Base-by-base conservation (phyloP, 1,140 invertebrate genomes). In the Catajapyx aquilonaris region DNA sequence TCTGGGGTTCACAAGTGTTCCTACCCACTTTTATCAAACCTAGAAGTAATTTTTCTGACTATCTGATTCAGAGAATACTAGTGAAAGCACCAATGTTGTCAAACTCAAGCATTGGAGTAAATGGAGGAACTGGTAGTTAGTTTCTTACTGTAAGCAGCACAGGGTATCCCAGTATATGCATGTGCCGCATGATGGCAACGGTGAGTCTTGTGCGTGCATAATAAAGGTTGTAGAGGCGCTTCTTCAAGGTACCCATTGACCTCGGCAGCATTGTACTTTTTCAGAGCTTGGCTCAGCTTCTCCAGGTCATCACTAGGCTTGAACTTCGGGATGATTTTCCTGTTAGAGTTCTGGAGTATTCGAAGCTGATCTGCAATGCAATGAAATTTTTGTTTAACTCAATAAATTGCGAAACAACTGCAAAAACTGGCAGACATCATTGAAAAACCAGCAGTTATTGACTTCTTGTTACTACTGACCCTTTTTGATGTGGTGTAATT, bases 131-230 rank as follows among this genome's bases (percentile, higher is more conserved):
- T 15, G 20, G 20, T 23, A 28, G n/a, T 15, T 31, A 35, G 34
- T 37, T 46, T 71, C 73, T 76, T 65, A 81, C 77, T 70, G 54
- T 80, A 81, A 31, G 76, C 76, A 20, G 76, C 75, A 54, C 77
- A 81, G 21, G 83, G 83, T 30, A 86, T 68, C 13, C 81, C 83
- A 4, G 81, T 87, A 53, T 88, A 88, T 31, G 83, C 83, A 55
- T 86, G 83, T 11, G 81, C 76, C 2, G 81, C 80, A 50, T 90
- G 84, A 51, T 80, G 75, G 60, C 84, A 87, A 40, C 80, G 61
- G 55, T 87, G 79, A 1, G 81, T 86, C 47, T 74, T 76, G 41
- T 75, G 76, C 1, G 78, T 81, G 50, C 84, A 88, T 22, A 76
- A 61, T 37, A 68, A 58, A 9, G 69, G 68, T 46, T 73, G 70